Conservation (phyloP, 2,797 vertebrate species). For the Brachyalestes nurse region DNA sequence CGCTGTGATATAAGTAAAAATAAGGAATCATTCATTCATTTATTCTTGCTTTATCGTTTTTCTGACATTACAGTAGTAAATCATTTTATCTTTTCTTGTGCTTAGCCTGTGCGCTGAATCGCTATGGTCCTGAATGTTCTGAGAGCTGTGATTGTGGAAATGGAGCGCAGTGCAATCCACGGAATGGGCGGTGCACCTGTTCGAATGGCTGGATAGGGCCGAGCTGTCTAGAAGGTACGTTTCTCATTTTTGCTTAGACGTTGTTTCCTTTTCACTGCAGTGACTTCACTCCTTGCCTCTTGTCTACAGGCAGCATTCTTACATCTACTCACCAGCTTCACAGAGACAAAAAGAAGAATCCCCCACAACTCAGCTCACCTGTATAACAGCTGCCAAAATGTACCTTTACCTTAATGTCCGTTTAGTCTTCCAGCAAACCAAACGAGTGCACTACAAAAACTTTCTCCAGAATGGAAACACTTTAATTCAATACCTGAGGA, state of each 20-base stretch:
- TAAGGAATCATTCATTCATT: neutral
- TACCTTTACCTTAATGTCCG: neutral
- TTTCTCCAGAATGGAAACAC: conserved; percentile 2
- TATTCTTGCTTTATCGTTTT: neutral
- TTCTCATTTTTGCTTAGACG: neutral
- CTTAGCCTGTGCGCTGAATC: conserved; percentile 72
- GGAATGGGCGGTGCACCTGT: conserved; percentile 79
- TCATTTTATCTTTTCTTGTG: neutral
- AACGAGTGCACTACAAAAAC: conserved; percentile 35
- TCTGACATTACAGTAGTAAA: neutral
- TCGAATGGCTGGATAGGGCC: conserved; percentile 69
- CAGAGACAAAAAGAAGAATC: conserved; percentile 39
- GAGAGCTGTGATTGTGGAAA: conserved; percentile 76
- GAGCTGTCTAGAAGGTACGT: conserved; percentile 79
- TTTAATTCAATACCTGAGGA: conserved; percentile 29
- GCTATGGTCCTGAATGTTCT: conserved; percentile 77
- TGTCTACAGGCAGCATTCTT: conserved; percentile 44
- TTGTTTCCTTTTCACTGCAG: neutral
- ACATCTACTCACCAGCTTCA: conserved; percentile 32
- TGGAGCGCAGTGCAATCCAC: conserved; percentile 71
- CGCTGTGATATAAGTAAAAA: conserved; percentile 76
- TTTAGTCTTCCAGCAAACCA: conserved; percentile 12
- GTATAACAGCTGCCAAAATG: conserved; percentile 27
- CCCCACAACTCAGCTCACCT: neutral
- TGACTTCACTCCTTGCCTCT: neutral